Evolutionary conservation across 2,113 vertebrate species (phyloP).

Genomic region (Physeter macrocephalus): DNA sequence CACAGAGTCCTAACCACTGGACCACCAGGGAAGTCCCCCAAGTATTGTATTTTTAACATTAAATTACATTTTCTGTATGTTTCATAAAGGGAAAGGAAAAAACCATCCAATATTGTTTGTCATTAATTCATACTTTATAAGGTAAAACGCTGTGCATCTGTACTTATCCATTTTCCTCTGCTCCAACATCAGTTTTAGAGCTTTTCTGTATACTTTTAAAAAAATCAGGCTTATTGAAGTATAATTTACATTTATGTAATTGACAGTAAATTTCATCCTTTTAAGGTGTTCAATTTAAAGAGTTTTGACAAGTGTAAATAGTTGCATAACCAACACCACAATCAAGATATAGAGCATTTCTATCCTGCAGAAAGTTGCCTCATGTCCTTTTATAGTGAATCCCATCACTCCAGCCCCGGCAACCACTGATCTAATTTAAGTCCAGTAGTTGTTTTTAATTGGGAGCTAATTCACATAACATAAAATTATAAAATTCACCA

Average conservation of each 20-base stretch:
- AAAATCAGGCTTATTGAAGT: background rate
- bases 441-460: background rate
- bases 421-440: background rate
- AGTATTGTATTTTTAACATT: background rate
- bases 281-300: background rate
- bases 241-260: background rate
- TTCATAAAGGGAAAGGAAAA: background rate
- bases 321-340: background rate
- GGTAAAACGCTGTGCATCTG: background rate
- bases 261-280: background rate
- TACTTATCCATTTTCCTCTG: background rate
- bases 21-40: background rate
- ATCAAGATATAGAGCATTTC: background rate
- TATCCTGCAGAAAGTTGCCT: background rate
- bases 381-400: background rate
- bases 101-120: background rate
- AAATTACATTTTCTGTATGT: background rate
- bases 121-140: background rate
- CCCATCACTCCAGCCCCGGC: background rate
- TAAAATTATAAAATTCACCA: background rate
- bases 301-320: background rate
- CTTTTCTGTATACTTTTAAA: background rate
- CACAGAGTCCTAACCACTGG: no score
- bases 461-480: background rate
- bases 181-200: background rate